These are phyloP conservation scores for Dendrocopos noguchii DNA, from an alignment of 2,113 vertebrate species.

Conservation along the genomic window DNA sequence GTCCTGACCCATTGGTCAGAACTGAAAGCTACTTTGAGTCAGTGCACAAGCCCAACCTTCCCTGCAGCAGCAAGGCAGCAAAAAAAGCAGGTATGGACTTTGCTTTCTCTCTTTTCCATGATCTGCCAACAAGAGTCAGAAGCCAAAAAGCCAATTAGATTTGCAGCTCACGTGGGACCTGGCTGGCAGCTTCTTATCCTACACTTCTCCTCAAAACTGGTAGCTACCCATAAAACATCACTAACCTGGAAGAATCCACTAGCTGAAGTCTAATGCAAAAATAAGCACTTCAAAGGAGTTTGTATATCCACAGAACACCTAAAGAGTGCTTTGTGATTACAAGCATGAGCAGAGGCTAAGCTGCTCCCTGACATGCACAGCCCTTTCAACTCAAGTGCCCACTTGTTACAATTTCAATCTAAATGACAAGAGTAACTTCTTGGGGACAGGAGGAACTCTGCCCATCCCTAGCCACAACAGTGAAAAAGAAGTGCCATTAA, in stretches of 20 bases:
- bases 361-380: not conserved
- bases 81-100: not conserved
- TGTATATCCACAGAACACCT: not conserved
- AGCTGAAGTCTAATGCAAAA: not conserved
- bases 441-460: not conserved
- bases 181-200: not conserved
- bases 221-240: not conserved
- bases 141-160: not conserved
- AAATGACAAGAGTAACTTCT: not conserved
- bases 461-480: not conserved
- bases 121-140: too few species aligned
- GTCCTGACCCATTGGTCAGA: not conserved
- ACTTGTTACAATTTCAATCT: not conserved
- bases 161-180: not conserved
- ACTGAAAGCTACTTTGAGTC: not conserved
- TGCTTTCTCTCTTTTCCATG: not conserved
- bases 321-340: not conserved
- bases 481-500: not conserved
- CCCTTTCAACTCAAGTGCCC: not conserved
- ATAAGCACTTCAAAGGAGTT: not conserved
- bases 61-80: not conserved
- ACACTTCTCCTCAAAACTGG: not conserved
- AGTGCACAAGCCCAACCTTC: not conserved
- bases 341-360: not conserved
- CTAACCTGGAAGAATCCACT: not conserved